Conservation (phyloP, 1,140 invertebrate species). For the Drosophila melanica region DNA sequence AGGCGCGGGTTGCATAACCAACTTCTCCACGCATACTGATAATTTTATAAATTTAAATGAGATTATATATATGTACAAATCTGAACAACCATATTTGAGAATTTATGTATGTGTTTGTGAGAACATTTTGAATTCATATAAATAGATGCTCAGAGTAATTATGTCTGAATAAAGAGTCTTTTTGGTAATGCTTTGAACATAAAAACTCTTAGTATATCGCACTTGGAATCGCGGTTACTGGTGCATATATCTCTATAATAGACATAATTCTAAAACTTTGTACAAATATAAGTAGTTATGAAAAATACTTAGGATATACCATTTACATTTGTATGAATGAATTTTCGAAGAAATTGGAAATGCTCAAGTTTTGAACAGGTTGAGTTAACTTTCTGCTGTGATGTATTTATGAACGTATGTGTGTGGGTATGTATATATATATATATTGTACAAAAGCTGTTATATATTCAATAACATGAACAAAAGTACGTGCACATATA, state of each 20-base stretch:
- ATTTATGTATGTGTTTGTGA: too few species aligned
- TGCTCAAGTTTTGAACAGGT: neutral
- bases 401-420: too few species aligned
- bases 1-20: slow-evolving; percentile 16
- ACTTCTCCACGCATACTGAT: slow-evolving; percentile 1
- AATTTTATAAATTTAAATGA: neutral
- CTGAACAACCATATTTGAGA: too few species aligned
- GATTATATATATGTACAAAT: neutral
- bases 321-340: slow-evolving; percentile 1
- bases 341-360: slow-evolving; percentile 4
- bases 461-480: neutral
- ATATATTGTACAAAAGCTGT: neutral
- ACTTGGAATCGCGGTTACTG: slow-evolving; percentile 7
- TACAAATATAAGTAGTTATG: neutral
- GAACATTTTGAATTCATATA: too few species aligned
- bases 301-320: neutral
- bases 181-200: neutral
- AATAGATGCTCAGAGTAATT: too few species aligned
- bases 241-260: too few species aligned
- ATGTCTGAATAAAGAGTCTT: too few species aligned
- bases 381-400: neutral
- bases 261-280: neutral
- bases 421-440: neutral
- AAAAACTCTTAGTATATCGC: neutral
- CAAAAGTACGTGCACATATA: too few species aligned